A percentile compares a stretch with the other conserved stretches of the same genome.
Conservation (phyloP, 2,888 invertebrate genomes). For the Hoplodrina blanda region DNA sequence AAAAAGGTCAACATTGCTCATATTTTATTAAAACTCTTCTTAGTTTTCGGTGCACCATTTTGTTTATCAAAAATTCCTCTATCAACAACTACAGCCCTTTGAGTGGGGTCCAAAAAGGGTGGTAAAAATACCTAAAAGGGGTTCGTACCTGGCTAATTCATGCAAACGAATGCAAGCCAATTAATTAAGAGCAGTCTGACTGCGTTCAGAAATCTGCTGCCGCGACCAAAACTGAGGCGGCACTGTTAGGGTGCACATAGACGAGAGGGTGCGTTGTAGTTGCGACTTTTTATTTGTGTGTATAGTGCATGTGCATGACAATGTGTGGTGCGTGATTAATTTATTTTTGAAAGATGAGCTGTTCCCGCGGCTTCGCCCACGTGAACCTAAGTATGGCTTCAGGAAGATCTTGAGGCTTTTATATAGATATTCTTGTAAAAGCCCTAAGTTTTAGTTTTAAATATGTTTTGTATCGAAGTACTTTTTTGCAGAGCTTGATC, state of each 20-base stretch:
- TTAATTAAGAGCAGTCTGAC: constrained; percentile 86
- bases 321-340: neutral
- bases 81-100: constrained; percentile 61
- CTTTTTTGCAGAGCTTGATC: neutral
- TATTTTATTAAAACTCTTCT: constrained; percentile 24
- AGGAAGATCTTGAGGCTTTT: no score
- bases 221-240: constrained; percentile 74
- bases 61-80: constrained; percentile 54
- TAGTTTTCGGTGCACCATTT: constrained; percentile 18
- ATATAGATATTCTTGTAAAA: neutral
- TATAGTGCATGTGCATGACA: neutral
- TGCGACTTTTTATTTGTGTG: constrained; percentile 46
- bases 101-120: constrained; percentile 57
- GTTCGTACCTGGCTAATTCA: constrained; percentile 87
- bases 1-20: neutral
- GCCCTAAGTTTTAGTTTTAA: neutral
- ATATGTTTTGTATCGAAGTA: neutral
- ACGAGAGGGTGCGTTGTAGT: constrained; percentile 47
- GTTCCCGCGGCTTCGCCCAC: no score
- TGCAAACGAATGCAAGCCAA: constrained; percentile 90
- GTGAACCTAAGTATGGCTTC: no score
- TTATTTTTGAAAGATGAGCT: neutral
- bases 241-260: constrained; percentile 52
- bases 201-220: constrained; percentile 84
- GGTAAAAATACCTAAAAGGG: constrained; percentile 67